These are phyloP conservation scores for Prunella strophiata DNA, from an alignment of 2,797 vertebrate genomes.

Conservation along the genomic window DNA sequence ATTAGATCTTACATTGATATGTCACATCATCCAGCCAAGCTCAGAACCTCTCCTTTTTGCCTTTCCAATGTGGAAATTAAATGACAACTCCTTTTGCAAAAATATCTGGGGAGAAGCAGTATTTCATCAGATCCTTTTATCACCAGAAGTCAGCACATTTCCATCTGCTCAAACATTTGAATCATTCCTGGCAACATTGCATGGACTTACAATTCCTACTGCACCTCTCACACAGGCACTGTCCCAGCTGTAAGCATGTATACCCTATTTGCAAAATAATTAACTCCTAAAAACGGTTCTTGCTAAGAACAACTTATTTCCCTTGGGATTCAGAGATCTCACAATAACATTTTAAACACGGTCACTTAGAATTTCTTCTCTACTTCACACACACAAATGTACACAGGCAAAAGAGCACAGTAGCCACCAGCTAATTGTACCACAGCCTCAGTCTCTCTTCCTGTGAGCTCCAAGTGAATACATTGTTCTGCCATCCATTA, in stretches of 20 bases:
- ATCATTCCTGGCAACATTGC: constrained; percentile 21
- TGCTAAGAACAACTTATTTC: background rate
- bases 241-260: background rate
- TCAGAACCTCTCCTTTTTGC: background rate
- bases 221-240: background rate
- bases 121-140: background rate
- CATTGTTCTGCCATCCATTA: background rate
- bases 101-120: background rate
- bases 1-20: background rate
- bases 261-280: background rate
- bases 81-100: background rate
- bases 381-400: background rate
- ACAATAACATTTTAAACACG: background rate
- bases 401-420: background rate
- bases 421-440: background rate
- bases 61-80: background rate
- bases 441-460: background rate
- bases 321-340: background rate
- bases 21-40: background rate
- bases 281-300: background rate
- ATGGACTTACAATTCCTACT: background rate
- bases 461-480: background rate
- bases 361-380: background rate
- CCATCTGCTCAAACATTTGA: constrained; percentile 22
- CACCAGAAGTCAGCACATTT: constrained; percentile 8